Evolutionary conservation across 2,113 vertebrate species (phyloP).

Genomic region (Furnarius figulus): DNA sequence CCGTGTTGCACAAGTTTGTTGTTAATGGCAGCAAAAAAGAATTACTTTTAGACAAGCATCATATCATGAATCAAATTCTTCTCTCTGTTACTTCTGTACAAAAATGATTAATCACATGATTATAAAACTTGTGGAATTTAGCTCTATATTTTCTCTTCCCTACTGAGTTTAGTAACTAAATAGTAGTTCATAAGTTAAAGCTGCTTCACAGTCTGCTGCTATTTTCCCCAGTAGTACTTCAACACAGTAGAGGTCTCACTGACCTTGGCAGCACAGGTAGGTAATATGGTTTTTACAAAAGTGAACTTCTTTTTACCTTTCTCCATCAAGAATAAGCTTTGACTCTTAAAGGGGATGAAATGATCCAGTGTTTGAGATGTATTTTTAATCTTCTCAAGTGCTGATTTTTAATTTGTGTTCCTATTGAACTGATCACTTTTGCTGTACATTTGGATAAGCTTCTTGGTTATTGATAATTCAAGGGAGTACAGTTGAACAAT

Average conservation of each 20-base stretch:
- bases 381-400: not conserved
- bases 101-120: not conserved
- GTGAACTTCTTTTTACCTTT: not conserved
- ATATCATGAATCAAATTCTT: not conserved
- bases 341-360: not conserved
- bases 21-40: not conserved
- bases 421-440: not conserved
- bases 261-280: conserved; percentile 52
- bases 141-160: not conserved
- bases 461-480: not conserved
- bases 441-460: not conserved
- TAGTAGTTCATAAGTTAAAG: not conserved
- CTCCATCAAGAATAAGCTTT: not conserved
- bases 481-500: not conserved
- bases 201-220: not conserved
- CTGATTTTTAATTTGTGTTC: not conserved
- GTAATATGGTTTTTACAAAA: not conserved
- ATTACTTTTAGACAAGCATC: not conserved
- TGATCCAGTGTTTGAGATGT: not conserved
- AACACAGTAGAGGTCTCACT: conserved; percentile 33
- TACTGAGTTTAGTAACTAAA: not conserved
- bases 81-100: not conserved
- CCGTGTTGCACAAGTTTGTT: not conserved
- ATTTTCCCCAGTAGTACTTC: not conserved
- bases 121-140: not conserved